phyloP scores from a whole-genome alignment of 2,113 vertebrate species.

The Sigmodon hispidus region DNA sequence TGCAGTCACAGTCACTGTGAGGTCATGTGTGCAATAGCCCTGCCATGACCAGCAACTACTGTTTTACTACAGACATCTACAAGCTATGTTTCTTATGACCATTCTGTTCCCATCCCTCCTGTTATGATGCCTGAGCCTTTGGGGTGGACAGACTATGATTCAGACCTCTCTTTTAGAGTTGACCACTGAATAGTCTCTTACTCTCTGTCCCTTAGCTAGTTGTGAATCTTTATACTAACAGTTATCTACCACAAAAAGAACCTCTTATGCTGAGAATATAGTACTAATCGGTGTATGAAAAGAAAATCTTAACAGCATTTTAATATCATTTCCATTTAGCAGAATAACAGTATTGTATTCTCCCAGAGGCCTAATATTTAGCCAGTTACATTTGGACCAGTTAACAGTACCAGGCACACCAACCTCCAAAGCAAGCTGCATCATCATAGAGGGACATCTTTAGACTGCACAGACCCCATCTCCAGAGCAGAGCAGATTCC shows the following conservation, averaged over 20 bases:
- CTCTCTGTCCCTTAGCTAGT: neutral
- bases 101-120: neutral
- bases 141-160: neutral
- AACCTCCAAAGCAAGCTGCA: too few species aligned
- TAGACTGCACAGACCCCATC: too few species aligned
- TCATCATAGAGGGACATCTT: too few species aligned
- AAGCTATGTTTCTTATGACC: neutral
- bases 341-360: neutral
- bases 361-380: neutral
- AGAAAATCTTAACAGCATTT: neutral
- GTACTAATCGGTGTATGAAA: neutral
- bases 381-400: neutral
- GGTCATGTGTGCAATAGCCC: neutral
- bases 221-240: neutral
- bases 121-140: neutral
- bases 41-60: neutral
- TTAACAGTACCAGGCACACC: neutral
- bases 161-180: neutral
- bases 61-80: neutral
- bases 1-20: neutral
- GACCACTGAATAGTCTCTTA: neutral
- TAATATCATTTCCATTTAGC: neutral
- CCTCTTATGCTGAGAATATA: neutral
- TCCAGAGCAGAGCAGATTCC: too few species aligned
- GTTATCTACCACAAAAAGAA: neutral